Percentiles rank a stretch among this genome's conserved stretches.
These are phyloP conservation scores for Babylonia areolata DNA, from an alignment of 1,140 invertebrate species.

Conservation along the genomic window DNA sequence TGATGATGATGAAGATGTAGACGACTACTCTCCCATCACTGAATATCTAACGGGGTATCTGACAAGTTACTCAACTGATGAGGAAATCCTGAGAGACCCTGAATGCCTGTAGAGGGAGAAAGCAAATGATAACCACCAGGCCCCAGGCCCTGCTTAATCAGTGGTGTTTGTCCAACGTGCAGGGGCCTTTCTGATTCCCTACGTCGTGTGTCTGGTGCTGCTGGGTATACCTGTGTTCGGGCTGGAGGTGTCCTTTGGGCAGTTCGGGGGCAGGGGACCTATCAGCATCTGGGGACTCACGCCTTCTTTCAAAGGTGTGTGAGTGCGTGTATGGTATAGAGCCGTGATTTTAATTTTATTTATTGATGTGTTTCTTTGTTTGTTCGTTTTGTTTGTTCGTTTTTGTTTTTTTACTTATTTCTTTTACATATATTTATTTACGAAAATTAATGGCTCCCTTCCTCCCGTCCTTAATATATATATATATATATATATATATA, in stretches of 20 bases:
- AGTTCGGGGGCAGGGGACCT: slow-evolving; percentile 68
- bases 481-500: too few relatives aligned
- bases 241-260: slow-evolving; percentile 75
- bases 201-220: slow-evolving; percentile 78
- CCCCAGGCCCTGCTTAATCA: not conserved
- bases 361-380: too few relatives aligned
- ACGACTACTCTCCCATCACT: too few relatives aligned
- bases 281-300: slow-evolving; percentile 55
- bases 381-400: too few relatives aligned
- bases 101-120: not conserved
- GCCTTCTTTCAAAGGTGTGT: slow-evolving; percentile 37
- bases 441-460: too few relatives aligned
- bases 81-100: not conserved
- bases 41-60: too few relatives aligned
- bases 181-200: slow-evolving; percentile 78
- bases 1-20: too few relatives aligned
- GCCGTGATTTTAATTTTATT: too few relatives aligned
- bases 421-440: too few relatives aligned
- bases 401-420: too few relatives aligned
- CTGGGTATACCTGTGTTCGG: slow-evolving; percentile 78
- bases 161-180: not conserved
- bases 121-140: not conserved
- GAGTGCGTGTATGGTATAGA: not conserved
- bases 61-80: too few relatives aligned
- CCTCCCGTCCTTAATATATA: too few relatives aligned